Evolutionary conservation across 2,113 vertebrate genomes (phyloP).

Genomic region (Saccopteryx bilineata): DNA sequence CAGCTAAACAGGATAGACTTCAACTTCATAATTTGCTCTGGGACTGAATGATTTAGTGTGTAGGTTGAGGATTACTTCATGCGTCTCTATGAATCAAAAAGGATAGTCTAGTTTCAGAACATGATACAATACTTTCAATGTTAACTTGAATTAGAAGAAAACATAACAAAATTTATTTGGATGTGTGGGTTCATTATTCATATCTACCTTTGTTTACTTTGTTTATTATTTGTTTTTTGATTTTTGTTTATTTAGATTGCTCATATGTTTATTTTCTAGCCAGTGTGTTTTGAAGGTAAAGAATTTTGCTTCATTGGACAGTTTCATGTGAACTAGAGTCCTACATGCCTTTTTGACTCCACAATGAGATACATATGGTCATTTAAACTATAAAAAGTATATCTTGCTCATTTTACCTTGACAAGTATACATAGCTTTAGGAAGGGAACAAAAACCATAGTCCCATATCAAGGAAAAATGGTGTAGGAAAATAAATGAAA

Average conservation of each 20-base stretch:
- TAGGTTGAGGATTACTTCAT: neutral
- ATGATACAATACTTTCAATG: neutral
- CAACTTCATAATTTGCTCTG: neutral
- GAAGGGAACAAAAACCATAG: neutral
- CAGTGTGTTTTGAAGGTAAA: neutral
- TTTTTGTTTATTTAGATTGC: neutral
- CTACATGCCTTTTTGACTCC: neutral
- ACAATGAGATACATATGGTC: neutral
- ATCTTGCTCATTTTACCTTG: neutral
- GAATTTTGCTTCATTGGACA: neutral
- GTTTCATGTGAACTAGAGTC: neutral
- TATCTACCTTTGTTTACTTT: neutral
- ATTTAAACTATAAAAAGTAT: neutral
- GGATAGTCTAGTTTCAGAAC: neutral
- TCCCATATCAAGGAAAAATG: neutral
- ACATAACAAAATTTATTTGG: neutral
- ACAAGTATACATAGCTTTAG: neutral
- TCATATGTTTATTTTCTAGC: neutral
- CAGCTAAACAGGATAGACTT: neutral
- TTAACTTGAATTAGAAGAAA: constrained; percentile 15
- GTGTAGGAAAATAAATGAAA: neutral
- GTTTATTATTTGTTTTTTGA: neutral
- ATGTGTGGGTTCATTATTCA: neutral
- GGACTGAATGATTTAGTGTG: neutral
- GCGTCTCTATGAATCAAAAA: neutral